These are phyloP conservation scores for Doris montereyensis DNA, from an alignment of 2,888 invertebrate species.

Conservation along the genomic window DNA sequence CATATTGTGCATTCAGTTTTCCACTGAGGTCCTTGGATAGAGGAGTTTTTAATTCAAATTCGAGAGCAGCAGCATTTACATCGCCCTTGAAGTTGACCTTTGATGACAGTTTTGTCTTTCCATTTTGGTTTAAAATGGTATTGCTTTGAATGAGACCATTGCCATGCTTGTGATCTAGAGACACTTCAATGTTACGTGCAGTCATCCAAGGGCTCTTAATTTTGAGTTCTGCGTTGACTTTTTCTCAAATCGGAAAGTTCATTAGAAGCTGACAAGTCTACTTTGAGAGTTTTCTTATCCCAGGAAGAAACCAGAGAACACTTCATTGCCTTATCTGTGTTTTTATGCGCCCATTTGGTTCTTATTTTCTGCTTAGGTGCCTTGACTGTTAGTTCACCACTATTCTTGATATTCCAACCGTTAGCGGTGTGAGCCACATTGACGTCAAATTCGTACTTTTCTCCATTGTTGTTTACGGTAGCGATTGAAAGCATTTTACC, in stretches of 20 bases:
- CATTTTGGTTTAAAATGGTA: conserved; percentile 41
- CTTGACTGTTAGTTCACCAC: conserved; percentile 49
- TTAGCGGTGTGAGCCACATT: conserved; percentile 44
- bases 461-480: conserved; percentile 3
- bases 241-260: conserved; percentile 14
- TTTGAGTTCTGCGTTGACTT: conserved; percentile 48
- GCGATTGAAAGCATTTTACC: not conserved
- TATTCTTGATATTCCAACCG: conserved; percentile 51
- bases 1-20: conserved; percentile 44
- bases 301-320: conserved; percentile 46
- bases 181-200: conserved; percentile 44
- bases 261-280: not conserved
- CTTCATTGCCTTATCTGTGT: conserved; percentile 46
- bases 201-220: conserved; percentile 48
- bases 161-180: conserved; percentile 50
- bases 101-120: conserved; percentile 41
- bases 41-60: conserved; percentile 45
- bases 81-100: conserved; percentile 45
- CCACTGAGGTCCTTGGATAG: conserved; percentile 44
- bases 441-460: conserved; percentile 38
- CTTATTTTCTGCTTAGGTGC: conserved; percentile 46
- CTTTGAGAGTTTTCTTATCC: conserved; percentile 2
- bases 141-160: conserved; percentile 47
- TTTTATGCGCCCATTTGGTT: conserved; percentile 53
- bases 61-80: conserved; percentile 41